phyloP scores from a whole-genome alignment of 2,797 vertebrate genomes.

The Rhynchotus rufescens region DNA sequence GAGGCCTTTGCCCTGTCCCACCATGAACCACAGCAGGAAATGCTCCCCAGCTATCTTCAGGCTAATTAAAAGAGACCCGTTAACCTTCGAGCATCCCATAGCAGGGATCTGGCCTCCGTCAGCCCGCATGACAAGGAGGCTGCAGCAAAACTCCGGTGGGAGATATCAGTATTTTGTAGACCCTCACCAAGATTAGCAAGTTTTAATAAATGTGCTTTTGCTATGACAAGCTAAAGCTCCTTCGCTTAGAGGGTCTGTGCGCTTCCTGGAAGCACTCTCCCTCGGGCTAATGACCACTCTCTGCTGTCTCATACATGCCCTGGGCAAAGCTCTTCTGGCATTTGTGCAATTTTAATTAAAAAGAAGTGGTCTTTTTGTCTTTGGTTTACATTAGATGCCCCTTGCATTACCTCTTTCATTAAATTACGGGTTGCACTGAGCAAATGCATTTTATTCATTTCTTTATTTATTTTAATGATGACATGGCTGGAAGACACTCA shows the following conservation, averaged over 20 bases:
- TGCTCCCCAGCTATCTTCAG: neutral
- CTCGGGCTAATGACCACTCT: neutral
- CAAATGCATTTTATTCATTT: neutral
- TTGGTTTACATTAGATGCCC: neutral
- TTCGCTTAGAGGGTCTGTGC: neutral
- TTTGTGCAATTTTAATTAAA: conserved; percentile 20
- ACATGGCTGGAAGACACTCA: neutral
- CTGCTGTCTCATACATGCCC: neutral
- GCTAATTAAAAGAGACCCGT: conserved; percentile 57
- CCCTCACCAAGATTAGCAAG: neutral
- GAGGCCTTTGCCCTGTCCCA: conserved; percentile 42
- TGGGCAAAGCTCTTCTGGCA: neutral
- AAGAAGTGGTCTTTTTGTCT: neutral
- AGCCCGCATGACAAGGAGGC: conserved; percentile 31
- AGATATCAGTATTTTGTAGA: neutral
- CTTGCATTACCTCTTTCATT: neutral
- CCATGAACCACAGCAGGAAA: conserved; percentile 42
- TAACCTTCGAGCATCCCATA: neutral
- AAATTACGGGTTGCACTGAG: neutral
- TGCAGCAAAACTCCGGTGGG: neutral
- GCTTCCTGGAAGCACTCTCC: conserved; percentile 13
- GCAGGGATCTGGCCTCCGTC: conserved; percentile 70
- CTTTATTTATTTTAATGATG: neutral
- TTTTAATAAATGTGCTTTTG: conserved; percentile 27
- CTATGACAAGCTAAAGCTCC: neutral